phyloP scores from a whole-genome alignment of 2,888 invertebrate species.

The Lepidochrysops patricia region DNA sequence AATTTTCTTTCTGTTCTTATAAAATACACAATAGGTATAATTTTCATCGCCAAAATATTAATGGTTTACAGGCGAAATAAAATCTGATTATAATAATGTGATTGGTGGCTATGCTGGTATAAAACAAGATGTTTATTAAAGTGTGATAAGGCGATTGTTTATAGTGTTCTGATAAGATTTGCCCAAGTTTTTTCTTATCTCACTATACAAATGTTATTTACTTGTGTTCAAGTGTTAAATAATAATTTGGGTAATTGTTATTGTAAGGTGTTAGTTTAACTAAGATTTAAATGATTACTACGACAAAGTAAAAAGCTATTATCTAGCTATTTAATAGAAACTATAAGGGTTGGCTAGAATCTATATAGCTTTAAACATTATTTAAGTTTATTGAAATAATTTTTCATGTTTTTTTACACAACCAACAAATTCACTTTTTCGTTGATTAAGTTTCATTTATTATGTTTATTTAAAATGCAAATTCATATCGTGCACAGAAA shows the following conservation, averaged over 20 bases:
- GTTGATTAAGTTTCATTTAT: too few species aligned
- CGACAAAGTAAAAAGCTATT: too few species aligned
- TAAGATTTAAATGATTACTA: neutral
- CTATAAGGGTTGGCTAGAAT: too few species aligned
- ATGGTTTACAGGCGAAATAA: neutral
- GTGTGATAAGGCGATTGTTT: slow-evolving; percentile 15
- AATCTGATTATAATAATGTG: neutral
- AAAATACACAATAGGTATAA: too few species aligned
- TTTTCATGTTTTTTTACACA: too few species aligned
- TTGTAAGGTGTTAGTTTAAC: neutral
- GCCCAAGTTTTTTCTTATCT: slow-evolving; percentile 34
- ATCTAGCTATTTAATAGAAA: too few species aligned
- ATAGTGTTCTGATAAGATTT: slow-evolving; percentile 17
- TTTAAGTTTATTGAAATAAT: too few species aligned
- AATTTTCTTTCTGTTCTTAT: too few species aligned
- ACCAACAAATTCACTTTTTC: too few species aligned
- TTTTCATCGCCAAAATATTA: neutral
- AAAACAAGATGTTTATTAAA: neutral
- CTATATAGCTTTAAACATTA: too few species aligned
- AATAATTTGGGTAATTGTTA: slow-evolving; percentile 18
- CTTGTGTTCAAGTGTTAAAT: slow-evolving; percentile 18
- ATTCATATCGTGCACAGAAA: neutral
- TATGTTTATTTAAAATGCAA: neutral
- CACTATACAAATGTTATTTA: slow-evolving; percentile 27
- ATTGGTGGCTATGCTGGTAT: neutral